Base-by-base conservation (phyloP, 2,113 vertebrate species). In the Hucho hucho region DNA sequence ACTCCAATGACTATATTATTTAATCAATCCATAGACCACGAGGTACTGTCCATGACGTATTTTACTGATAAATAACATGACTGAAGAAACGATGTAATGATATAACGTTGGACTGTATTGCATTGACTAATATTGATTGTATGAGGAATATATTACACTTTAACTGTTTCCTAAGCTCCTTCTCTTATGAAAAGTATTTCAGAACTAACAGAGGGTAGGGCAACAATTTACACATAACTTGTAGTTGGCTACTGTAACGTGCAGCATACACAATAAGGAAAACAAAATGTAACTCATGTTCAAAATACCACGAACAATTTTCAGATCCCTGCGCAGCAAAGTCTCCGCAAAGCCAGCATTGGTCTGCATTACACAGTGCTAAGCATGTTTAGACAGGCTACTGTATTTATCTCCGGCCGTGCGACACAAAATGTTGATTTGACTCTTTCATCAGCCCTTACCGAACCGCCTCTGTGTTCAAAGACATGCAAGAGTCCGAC, bases 261-360 rank as follows among this genome's bases (percentile, higher is more conserved):
- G 69, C 79, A 76, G 9, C 73, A 73, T 74, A 59, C 68, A 69
- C 71, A 71, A 56, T 22, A 72, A 73, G 75, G 73, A 69, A 73
- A 84, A 85, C 82, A 88, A 82, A 73, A 77, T 37, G 71, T 68
- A 81, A 89, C 75, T 87, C 70, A 84, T 86, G 90, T 87, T 86
- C 84, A 83, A 82, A 75, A 79, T 80, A 83, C 73, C 86, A 59
- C 72, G 74, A 81, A 76, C 53, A 56, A 75, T 78, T 72, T 25
- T 80, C 83, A 75, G 87, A 88, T 88, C 88, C 80, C 79, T 85
- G 87, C 90, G 87, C 88, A 83, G 87, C 88, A 75, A 87, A 91
- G 87, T 86, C 86, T 81, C 83, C 85, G 81, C 85, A 46, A 78
- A 75, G 81, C 75, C 74, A 82, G 20, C 24, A 84, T 69, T 78